A percentile compares a stretch with the other conserved stretches of the same genome.
These are phyloP conservation scores for Myotis daubentonii DNA, from an alignment of 2,797 vertebrate genomes.

Conservation along the genomic window DNA sequence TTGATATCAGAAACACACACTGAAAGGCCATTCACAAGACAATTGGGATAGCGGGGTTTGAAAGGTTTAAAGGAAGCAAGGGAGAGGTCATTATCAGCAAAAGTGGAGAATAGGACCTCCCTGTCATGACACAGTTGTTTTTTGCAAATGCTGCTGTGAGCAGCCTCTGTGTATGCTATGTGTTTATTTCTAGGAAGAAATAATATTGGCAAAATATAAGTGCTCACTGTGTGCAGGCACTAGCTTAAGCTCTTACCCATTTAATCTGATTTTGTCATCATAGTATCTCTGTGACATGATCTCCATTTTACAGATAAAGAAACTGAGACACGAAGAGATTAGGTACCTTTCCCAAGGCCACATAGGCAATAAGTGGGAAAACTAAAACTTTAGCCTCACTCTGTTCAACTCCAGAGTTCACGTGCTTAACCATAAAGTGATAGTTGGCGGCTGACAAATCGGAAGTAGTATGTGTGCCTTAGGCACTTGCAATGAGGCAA, in stretches of 20 bases:
- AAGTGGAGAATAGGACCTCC: neutral
- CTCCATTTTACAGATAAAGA: conserved; percentile 3
- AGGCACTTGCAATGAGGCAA: neutral
- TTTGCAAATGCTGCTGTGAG: neutral
- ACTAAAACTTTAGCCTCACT: neutral
- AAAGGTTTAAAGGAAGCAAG: neutral
- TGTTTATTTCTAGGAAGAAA: neutral
- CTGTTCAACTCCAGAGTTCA: neutral
- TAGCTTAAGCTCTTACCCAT: neutral
- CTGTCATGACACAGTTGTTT: neutral
- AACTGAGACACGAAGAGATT: neutral
- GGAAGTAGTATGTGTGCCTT: neutral
- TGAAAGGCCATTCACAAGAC: neutral
- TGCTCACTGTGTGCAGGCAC: neutral
- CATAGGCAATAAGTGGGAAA: neutral
- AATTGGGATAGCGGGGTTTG: neutral
- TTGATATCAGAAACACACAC: neutral
- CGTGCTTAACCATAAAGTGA: neutral
- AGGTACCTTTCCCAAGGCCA: neutral
- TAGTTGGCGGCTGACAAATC: neutral
- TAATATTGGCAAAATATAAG: neutral
- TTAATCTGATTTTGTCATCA: neutral
- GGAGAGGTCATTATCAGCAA: neutral
- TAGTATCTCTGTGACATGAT: neutral
- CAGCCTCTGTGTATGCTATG: rapidly evolving